phyloP scores from a whole-genome alignment of 2,888 invertebrate genomes.

The Sussaba pulchella region DNA sequence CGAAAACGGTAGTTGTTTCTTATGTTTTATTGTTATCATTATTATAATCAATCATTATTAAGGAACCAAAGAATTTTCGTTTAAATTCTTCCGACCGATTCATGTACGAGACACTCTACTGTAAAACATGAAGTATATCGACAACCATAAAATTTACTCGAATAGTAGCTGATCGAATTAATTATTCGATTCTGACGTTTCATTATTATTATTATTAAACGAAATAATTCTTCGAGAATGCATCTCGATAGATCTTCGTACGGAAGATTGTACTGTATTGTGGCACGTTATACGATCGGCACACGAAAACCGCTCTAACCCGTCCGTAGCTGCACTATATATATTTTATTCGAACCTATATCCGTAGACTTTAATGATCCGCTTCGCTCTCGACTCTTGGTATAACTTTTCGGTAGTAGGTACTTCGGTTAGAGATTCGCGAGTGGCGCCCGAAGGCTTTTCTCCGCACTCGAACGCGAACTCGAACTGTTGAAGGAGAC shows the following conservation, averaged over 20 bases:
- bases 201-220: no score
- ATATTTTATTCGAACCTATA: constrained; percentile 13
- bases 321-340: constrained; percentile 3
- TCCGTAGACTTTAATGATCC: background rate
- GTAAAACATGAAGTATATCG: no score
- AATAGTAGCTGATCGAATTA: no score
- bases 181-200: no score
- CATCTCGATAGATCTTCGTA: background rate
- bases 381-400: constrained; percentile 6
- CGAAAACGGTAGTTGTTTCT: no score
- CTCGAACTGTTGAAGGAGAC: constrained; percentile 20
- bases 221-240: no score
- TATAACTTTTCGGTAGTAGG: constrained; percentile 35
- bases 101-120: no score
- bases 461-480: constrained; percentile 19
- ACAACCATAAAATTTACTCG: no score
- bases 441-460: constrained; percentile 44
- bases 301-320: background rate
- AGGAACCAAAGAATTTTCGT: no score
- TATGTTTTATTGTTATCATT: no score
- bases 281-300: background rate
- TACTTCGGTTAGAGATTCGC: constrained; percentile 30
- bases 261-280: background rate
- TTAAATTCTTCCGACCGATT: no score
- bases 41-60: no score